phyloP scores from a whole-genome alignment of 2,113 vertebrate species.

The Serinus canaria region DNA sequence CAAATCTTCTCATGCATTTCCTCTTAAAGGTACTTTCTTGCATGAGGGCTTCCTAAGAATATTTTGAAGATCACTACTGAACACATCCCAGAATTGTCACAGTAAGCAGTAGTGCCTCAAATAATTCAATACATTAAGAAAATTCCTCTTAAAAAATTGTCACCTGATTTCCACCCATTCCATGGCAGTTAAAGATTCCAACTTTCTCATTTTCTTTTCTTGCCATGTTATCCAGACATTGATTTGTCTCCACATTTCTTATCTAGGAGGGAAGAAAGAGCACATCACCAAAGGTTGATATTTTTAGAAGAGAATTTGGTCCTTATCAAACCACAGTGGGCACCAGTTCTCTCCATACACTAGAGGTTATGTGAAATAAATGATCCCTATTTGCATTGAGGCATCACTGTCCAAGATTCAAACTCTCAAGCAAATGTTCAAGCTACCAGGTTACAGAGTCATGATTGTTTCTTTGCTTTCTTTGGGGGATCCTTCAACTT shows the following conservation, averaged over 20 bases:
- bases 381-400: background rate
- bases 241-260: conserved; percentile 97
- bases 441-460: background rate
- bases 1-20: background rate
- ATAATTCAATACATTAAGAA: background rate
- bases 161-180: conserved; percentile 99
- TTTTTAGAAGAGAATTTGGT: background rate
- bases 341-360: background rate
- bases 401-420: background rate
- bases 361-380: background rate
- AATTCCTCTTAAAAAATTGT: background rate
- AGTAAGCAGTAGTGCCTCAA: background rate
- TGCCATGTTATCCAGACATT: conserved; percentile 99
- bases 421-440: background rate
- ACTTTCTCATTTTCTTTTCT: conserved; percentile 99
- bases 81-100: background rate
- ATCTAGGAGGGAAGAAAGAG: conserved; percentile 76
- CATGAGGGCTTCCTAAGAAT: background rate
- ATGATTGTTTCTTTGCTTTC: background rate
- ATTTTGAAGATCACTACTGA: background rate
- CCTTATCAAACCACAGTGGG: background rate
- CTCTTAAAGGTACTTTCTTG: background rate
- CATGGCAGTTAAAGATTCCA: conserved; percentile 99
- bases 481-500: background rate
- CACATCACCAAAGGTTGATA: background rate